These are phyloP conservation scores for Aegotheles bennettii DNA, from an alignment of 2,113 vertebrate genomes.

Conservation along the genomic window DNA sequence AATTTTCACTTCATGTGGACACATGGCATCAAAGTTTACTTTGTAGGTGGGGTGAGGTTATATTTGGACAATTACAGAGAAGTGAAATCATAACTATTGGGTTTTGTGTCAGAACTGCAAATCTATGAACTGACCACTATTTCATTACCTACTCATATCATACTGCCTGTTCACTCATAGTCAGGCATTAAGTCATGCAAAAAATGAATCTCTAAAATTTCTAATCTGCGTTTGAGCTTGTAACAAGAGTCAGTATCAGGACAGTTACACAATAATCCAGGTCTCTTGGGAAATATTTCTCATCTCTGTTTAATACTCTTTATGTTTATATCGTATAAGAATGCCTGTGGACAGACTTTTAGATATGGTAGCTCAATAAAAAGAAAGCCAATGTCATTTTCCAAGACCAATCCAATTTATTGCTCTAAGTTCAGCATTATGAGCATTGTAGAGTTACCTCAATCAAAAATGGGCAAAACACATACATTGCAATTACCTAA, in stretches of 20 bases:
- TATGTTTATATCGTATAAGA: not conserved
- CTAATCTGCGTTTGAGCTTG: not conserved
- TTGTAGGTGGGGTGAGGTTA: not conserved
- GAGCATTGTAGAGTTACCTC: fast-evolving
- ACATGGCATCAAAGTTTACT: not conserved
- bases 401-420: not conserved
- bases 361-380: not conserved
- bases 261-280: not conserved
- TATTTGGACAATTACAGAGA: not conserved
- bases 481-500: not conserved
- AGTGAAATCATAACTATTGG: not conserved
- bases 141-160: not conserved
- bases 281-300: not conserved
- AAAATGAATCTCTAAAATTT: not conserved
- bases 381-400: not conserved
- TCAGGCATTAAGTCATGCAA: not conserved
- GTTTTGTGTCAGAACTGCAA: not conserved
- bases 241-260: not conserved
- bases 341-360: not conserved
- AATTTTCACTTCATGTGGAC: not conserved
- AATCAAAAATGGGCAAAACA: not conserved
- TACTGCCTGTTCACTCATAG: not conserved
- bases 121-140: not conserved
- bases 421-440: not conserved
- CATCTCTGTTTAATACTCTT: not conserved